Percentiles rank a stretch among this genome's conserved stretches.
These are phyloP conservation scores for Melanotaenia pygmaea DNA, from an alignment of 2,797 vertebrate species.

Conservation along the genomic window DNA sequence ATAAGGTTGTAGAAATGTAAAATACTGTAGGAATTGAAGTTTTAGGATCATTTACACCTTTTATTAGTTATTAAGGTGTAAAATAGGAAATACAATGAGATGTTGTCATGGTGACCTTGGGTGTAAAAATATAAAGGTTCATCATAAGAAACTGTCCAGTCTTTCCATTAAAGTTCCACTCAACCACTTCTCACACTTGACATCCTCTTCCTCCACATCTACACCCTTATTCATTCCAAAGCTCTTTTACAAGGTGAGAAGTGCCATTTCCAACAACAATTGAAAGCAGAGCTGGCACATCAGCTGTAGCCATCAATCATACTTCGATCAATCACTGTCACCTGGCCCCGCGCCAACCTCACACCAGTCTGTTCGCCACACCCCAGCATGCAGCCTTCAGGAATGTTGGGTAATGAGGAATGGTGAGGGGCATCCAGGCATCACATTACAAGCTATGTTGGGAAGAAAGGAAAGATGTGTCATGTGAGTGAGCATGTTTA, in stretches of 20 bases:
- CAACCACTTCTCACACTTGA: slow-evolving; percentile 53
- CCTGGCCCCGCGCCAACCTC: slow-evolving; percentile 60
- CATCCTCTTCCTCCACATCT: slow-evolving; percentile 47
- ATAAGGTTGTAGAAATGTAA: neutral
- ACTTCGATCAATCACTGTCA: slow-evolving; percentile 82
- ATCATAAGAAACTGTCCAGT: slow-evolving; percentile 15
- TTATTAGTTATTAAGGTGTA: neutral
- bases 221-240: slow-evolving; percentile 54
- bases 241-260: slow-evolving; percentile 87
- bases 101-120: neutral
- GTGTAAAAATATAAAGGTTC: neutral
- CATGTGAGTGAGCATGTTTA: slow-evolving; percentile 65
- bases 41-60: slow-evolving; percentile 1
- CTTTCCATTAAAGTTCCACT: slow-evolving; percentile 33
- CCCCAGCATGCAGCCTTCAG: slow-evolving; percentile 72
- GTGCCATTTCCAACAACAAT: slow-evolving; percentile 79
- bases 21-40: slow-evolving; percentile 2
- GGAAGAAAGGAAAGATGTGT: slow-evolving; percentile 70
- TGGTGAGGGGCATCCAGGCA: slow-evolving; percentile 66
- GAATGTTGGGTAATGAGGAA: slow-evolving; percentile 82
- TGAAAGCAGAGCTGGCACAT: slow-evolving; percentile 79
- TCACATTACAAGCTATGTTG: slow-evolving; percentile 73
- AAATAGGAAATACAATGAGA: neutral
- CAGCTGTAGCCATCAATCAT: slow-evolving; percentile 86
- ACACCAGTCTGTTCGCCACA: slow-evolving; percentile 59